These are phyloP conservation scores for Lepisosteus oculatus DNA, from an alignment of 2,113 vertebrate species.

Conservation along the genomic window DNA sequence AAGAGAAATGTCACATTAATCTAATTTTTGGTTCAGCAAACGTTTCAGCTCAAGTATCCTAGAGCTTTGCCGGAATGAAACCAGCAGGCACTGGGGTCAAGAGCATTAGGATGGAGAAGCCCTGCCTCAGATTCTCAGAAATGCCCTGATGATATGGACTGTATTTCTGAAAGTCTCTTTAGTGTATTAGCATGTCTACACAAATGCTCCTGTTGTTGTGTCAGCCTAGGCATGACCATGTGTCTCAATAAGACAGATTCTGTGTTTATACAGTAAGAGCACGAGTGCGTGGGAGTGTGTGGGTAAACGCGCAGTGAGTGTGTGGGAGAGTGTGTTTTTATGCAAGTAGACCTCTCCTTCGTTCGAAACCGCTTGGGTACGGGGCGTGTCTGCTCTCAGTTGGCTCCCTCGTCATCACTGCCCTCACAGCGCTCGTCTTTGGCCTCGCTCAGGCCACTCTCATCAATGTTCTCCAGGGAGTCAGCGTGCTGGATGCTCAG, in stretches of 20 bases:
- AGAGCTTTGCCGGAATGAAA: too few species aligned
- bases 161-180: neutral
- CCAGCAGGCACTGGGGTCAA: too few species aligned
- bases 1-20: too few species aligned
- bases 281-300: neutral
- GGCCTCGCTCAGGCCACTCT: slow-evolving; percentile 75
- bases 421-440: slow-evolving; percentile 72
- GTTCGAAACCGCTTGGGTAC: slow-evolving; percentile 14
- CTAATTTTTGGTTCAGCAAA: too few species aligned
- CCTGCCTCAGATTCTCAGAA: too few species aligned
- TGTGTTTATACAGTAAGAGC: neutral
- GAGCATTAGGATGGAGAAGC: too few species aligned
- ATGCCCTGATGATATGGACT: neutral
- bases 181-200: neutral
- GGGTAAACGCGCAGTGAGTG: neutral
- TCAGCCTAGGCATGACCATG: neutral
- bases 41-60: too few species aligned
- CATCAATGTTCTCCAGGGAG: slow-evolving; percentile 92
- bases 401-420: slow-evolving; percentile 79
- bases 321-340: slow-evolving; percentile 20
- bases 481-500: slow-evolving; percentile 85
- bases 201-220: slow-evolving; percentile 3
- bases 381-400: slow-evolving; percentile 40
- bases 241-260: slow-evolving; percentile 1
- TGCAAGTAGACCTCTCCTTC: slow-evolving; percentile 4